These are phyloP conservation scores for Cynopterus sphinx DNA, from an alignment of 2,797 vertebrate genomes.

Conservation along the genomic window DNA sequence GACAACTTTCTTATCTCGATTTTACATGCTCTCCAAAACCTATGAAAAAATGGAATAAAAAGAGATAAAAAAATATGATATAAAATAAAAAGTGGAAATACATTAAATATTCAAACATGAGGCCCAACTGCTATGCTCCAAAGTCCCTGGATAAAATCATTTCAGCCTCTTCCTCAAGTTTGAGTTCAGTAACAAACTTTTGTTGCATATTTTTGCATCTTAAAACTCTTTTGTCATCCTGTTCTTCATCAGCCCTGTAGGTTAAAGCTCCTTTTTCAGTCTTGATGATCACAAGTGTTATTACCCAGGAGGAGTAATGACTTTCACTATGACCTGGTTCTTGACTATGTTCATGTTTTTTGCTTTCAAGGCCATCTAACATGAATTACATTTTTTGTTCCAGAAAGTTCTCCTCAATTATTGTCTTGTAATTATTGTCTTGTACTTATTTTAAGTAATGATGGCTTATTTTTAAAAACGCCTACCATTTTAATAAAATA, in stretches of 20 bases:
- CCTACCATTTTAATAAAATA: slow-evolving; percentile 24
- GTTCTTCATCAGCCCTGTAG: not conserved
- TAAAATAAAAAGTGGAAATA: not conserved
- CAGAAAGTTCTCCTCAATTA: not conserved
- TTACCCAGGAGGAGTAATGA: not conserved
- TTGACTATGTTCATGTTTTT: not conserved
- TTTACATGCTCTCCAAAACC: not conserved
- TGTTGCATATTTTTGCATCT: not conserved
- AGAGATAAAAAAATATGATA: not conserved
- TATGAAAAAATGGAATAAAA: not conserved
- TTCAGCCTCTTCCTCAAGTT: not conserved
- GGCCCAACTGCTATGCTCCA: not conserved
- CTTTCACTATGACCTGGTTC: not conserved
- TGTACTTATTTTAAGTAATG: slow-evolving; percentile 38
- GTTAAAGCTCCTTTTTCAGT: not conserved
- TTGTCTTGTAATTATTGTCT: not conserved
- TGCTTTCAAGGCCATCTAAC: not conserved
- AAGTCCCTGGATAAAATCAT: not conserved
- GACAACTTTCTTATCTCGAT: not conserved
- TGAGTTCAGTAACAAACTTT: not conserved
- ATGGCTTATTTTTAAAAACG: slow-evolving; percentile 17
- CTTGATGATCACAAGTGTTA: not conserved
- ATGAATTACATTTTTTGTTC: not conserved
- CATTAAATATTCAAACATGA: not conserved
- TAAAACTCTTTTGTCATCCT: not conserved